Evolutionary conservation across 1,140 invertebrate species (phyloP), one percentile per base, ranked within the genome.

Genomic region (Dermatophagoides farinae): DNA sequence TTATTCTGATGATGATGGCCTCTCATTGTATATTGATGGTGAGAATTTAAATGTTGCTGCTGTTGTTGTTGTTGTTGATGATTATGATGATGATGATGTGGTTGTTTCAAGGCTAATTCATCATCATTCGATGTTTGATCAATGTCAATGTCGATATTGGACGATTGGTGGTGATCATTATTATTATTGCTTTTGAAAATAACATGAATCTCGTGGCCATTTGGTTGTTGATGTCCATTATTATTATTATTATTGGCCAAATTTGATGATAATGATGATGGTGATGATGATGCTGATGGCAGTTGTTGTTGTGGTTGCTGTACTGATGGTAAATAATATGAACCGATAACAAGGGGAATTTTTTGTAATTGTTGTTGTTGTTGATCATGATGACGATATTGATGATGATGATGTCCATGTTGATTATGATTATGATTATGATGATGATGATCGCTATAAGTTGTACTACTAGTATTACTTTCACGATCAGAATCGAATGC

Each of bases 401-500:
- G 8, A 4, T 31, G 31, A 4, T 31, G 31, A 31, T 31, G 31
- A 31, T 31, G 2, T 31, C 31, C 31, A 31, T 31, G 31, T 31
- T 31, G 31, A 31, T 31, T 31, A 8, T 31, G 31, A 4, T 31
- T 31, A 8, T 31, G 31, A 31, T n/a, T n/a, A n/a, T 31, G 31
- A 31, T 31, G 31, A 31, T 31, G 31, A 31, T 31, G 31, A 31
- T 31, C 31, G 8, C 31, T 31, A 31, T 4, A 31, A 31, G 58
- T 65, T 61, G 64, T 50, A 40, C 54, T 64, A 31, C 61, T 63
- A 40, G 62, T 65, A n/a, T 64, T 66, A 47, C 61, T 62, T 50
- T 66, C 66, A 37, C 66, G 18, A 38, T 66, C 66, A 12, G 66
- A 66, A 54, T 66, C 66, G 62, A 37, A 4, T 38, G 50, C 25